Evolutionary conservation across 2,888 invertebrate species (phyloP), one percentile per base, ranked within the genome.

Genomic region (Limnephilus auricula): DNA sequence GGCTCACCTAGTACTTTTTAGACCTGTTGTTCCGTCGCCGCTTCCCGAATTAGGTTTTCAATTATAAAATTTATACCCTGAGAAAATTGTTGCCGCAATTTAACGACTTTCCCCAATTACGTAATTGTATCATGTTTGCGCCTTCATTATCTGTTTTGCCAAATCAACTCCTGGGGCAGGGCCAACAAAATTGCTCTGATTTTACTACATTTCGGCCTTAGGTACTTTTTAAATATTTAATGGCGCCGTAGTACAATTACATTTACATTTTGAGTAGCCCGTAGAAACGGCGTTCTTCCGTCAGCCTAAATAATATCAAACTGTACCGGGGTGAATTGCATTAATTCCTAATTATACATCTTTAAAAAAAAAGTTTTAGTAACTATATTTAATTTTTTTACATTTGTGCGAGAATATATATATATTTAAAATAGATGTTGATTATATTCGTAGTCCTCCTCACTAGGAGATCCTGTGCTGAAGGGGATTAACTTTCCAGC

Each of bases 21-120:
- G 9, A n/a, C 65, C 25, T 65, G 65, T n/a, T 65, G 65, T 65
- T n/a, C 65, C 65, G 5, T n/a, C 31, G 50, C 50, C 86, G 86
- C 84, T 87, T 80, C 91, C 88, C 91, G 92, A 93, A 93, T 93
- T 90, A 91, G 92, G 91, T 93, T 93, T 93, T 93, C 93, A 93
- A 93, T 92, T 93, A 93, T 92, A 91, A 92, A 92, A 92, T 93
- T 90, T 92, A 89, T 92, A 34, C 85, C 83, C 84, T 50, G 83
- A 80, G 92, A 92, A 91, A 92, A 91, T 92, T 91, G 92, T 92
- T 91, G 31, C 92, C 90, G 80, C 90, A 90, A 89, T 89, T 91
- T 91, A 92, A 91, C 91, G 92, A 91, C 93, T 92, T 92, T 92
- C 92, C 89, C 86, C 91, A 93, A 93, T 93, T 91, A 92, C 90